Percentiles rank a stretch among this genome's conserved stretches.
phyloP scores from a whole-genome alignment of 2,888 invertebrate species.

The Trimorus sp. region DNA sequence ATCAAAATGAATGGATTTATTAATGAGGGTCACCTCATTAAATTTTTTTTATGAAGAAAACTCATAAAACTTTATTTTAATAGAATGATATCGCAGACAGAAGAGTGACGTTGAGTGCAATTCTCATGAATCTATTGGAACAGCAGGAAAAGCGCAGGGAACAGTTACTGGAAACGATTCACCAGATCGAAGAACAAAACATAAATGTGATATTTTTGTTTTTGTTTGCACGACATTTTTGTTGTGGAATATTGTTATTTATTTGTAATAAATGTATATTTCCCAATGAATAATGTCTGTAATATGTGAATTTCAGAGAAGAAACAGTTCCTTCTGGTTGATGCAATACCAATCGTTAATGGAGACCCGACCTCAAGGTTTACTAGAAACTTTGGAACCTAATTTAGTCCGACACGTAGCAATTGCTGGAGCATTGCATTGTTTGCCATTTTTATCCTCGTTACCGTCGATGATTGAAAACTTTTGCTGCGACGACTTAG shows the following conservation, averaged over 20 bases:
- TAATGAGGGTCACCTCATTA: too few relatives aligned
- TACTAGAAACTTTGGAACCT: slow-evolving; percentile 86
- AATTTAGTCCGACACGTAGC: slow-evolving; percentile 87
- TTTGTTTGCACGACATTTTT: too few relatives aligned
- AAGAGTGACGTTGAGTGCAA: slow-evolving; percentile 85
- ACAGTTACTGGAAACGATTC: slow-evolving; percentile 86
- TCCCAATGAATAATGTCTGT: background rate
- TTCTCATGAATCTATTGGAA: slow-evolving; percentile 86
- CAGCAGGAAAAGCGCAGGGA: slow-evolving; percentile 86
- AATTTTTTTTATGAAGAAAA: slow-evolving; percentile 13
- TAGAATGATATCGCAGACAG: slow-evolving; percentile 87
- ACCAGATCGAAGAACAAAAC: slow-evolving; percentile 86
- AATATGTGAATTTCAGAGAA: slow-evolving; percentile 66
- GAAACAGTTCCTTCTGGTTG: slow-evolving; percentile 85
- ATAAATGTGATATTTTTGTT: slow-evolving; percentile 71
- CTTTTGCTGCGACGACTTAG: slow-evolving; percentile 84
- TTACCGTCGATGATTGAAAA: slow-evolving; percentile 81
- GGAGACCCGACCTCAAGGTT: slow-evolving; percentile 87
- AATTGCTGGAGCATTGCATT: slow-evolving; percentile 88
- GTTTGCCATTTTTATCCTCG: slow-evolving; percentile 88
- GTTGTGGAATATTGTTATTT: too few relatives aligned
- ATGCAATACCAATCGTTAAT: slow-evolving; percentile 92
- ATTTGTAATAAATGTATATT: background rate
- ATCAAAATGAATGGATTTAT: too few relatives aligned
- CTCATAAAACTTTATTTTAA: slow-evolving; percentile 59